phyloP scores from a whole-genome alignment of 2,888 invertebrate genomes.

The Leucania comma region DNA sequence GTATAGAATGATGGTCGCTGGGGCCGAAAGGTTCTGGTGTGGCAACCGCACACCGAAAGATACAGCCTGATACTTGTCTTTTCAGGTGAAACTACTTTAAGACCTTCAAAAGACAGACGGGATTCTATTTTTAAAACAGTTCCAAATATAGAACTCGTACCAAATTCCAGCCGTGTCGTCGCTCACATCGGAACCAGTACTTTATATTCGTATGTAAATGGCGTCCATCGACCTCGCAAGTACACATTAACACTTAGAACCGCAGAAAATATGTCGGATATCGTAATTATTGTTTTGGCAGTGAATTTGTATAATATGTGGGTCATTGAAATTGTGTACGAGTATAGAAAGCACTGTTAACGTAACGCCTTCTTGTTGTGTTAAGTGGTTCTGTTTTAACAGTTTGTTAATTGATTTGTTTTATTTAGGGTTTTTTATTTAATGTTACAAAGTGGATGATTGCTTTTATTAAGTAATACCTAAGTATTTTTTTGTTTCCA shows the following conservation, averaged over 20 bases:
- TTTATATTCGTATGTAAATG: conserved; percentile 60
- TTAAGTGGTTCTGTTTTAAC: conserved; percentile 9
- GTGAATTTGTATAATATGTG: conserved; percentile 51
- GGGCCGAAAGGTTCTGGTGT: too few species aligned
- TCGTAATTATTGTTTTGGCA: conserved; percentile 59
- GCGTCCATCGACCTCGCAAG: conserved; percentile 65
- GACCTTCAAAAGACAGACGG: too few species aligned
- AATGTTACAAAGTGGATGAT: background rate
- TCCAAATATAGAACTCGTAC: conserved; percentile 13
- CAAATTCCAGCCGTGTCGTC: conserved; percentile 32
- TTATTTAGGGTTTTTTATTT: background rate
- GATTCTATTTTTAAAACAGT: conserved; percentile 15
- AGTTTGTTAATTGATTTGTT: background rate
- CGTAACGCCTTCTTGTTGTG: conserved; percentile 11
- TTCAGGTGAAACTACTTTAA: too few species aligned
- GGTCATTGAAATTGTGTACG: conserved; percentile 55
- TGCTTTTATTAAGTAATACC: background rate
- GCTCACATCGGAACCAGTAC: conserved; percentile 43
- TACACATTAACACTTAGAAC: conserved; percentile 37
- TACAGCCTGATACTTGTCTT: too few species aligned
- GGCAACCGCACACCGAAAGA: too few species aligned
- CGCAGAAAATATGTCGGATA: conserved; percentile 52
- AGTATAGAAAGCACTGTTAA: conserved; percentile 44
- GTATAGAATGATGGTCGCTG: too few species aligned
- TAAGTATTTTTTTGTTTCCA: background rate